phyloP scores from a whole-genome alignment of 2,797 vertebrate genomes.

The Macrochelys suwanniensis region DNA sequence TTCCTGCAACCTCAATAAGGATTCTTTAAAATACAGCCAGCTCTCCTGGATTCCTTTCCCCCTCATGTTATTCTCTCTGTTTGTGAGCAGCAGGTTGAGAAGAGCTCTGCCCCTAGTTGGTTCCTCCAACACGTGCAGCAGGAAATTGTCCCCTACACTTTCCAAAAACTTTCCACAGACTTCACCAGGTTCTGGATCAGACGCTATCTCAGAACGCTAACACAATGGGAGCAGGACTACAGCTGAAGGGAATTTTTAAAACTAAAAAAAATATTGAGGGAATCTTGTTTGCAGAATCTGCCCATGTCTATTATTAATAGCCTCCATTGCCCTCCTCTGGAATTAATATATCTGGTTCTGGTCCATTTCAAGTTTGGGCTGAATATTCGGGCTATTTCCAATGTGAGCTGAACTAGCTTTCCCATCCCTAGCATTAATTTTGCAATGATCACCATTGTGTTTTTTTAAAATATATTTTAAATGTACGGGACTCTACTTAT shows the following conservation, averaged over 20 bases:
- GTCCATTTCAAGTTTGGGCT: neutral
- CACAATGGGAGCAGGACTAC: neutral
- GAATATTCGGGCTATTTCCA: neutral
- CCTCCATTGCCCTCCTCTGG: neutral
- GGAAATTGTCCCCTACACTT: too few species aligned
- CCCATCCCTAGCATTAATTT: neutral
- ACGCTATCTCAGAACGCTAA: neutral
- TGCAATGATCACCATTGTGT: neutral
- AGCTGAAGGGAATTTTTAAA: neutral
- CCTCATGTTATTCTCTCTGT: too few species aligned
- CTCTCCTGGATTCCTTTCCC: too few species aligned
- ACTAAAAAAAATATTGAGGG: neutral
- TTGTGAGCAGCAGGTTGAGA: too few species aligned
- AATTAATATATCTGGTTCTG: neutral
- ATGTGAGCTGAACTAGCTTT: neutral
- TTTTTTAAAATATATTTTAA: conserved; percentile 63
- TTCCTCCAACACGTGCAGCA: too few species aligned
- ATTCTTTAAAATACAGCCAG: too few species aligned
- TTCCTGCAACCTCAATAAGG: too few species aligned
- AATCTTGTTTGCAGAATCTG: neutral
- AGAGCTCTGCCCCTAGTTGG: too few species aligned
- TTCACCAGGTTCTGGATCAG: neutral
- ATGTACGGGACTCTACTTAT: neutral
- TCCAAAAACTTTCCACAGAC: neutral
- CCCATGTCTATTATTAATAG: neutral